phyloP scores from a whole-genome alignment of 2,888 invertebrate species.

The Atrina japonica region DNA sequence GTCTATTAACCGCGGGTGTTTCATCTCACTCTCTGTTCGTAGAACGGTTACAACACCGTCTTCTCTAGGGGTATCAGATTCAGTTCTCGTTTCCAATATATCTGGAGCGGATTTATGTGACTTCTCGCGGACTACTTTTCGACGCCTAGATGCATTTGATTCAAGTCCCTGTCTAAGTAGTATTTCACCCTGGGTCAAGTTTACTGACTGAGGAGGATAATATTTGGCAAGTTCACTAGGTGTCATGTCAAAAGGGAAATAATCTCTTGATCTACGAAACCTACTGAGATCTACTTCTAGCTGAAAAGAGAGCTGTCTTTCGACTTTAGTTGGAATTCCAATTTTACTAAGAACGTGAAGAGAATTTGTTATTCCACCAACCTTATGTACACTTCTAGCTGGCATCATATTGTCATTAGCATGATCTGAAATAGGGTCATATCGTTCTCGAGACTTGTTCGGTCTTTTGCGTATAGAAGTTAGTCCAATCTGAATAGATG shows the following conservation, averaged over 20 bases:
- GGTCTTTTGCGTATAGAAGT: conserved; percentile 44
- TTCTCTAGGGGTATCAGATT: conserved; percentile 6
- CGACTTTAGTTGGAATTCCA: conserved; percentile 66
- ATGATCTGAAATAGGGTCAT: conserved; percentile 47
- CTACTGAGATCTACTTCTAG: conserved; percentile 63
- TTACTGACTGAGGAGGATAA: conserved; percentile 52
- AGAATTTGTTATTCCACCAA: conserved; percentile 68
- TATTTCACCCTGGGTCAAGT: conserved; percentile 58
- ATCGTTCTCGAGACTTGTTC: conserved; percentile 30
- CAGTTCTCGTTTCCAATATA: conserved; percentile 27
- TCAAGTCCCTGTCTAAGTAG: conserved; percentile 53
- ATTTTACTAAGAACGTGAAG: conserved; percentile 60
- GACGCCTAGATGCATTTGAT: conserved; percentile 44
- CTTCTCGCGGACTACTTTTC: conserved; percentile 35
- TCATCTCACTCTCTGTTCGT: conserved; percentile 3
- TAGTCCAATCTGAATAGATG: conserved; percentile 57
- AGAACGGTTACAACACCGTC: conserved; percentile 7
- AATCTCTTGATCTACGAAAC: conserved; percentile 62
- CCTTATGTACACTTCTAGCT: conserved; percentile 44
- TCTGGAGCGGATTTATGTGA: conserved; percentile 38
- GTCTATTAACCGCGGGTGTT: background rate
- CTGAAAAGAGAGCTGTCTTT: conserved; percentile 63
- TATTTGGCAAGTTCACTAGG: conserved; percentile 56
- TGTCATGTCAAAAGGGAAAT: conserved; percentile 60
- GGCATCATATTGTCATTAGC: conserved; percentile 45